Evolutionary conservation across 2,888 invertebrate species (phyloP), one percentile per base, ranked within the genome.

Genomic region (Ferrisia virgata): DNA sequence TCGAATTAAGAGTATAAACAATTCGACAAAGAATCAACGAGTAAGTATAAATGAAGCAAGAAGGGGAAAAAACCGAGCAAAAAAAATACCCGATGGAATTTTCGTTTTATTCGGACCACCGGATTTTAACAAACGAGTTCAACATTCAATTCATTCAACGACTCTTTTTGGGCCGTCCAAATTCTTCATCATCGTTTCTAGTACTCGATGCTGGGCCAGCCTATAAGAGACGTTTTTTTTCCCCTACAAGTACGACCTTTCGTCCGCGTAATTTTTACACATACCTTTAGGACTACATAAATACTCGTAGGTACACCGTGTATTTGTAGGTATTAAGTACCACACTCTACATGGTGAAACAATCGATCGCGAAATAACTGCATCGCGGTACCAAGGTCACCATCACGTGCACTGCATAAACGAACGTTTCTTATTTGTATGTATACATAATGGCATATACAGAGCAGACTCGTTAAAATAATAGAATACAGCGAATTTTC

Each of bases 1-100:
- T n/a, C n/a, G 72, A 76, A 76, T 76, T 76, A 76, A 76, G 36
- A 33, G 72, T 36, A 76, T 76, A 76, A 76, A 76, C 72, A 76
- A 76, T 76, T 36, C 72, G 72, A 36, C 72, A 36, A 64, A 53
- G 69, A 69, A 28, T 69, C 69, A n/a, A 69, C 28, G 53, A 53
- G 2, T 36, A 36, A 43, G 43, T 43, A 43, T n/a, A n/a, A n/a
- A n/a, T n/a, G n/a, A n/a, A 4, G 0, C 18, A 47, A 22, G 1
- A n/a, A 4, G n/a, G n/a, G 47, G 47, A 47, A 15, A 28, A 15
- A 15, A 28, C 13, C 53, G 3, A 64, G 11, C 25, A 64, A 76
- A 36, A 36, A 36, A 36, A 76, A 36, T 18, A 76, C 72, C 72
- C 72, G 36, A 76, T 31, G 36, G 36, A 76, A 25, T 36, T 31